phyloP scores from a whole-genome alignment of 2,888 invertebrate species.

The Ennomos quercinarius region DNA sequence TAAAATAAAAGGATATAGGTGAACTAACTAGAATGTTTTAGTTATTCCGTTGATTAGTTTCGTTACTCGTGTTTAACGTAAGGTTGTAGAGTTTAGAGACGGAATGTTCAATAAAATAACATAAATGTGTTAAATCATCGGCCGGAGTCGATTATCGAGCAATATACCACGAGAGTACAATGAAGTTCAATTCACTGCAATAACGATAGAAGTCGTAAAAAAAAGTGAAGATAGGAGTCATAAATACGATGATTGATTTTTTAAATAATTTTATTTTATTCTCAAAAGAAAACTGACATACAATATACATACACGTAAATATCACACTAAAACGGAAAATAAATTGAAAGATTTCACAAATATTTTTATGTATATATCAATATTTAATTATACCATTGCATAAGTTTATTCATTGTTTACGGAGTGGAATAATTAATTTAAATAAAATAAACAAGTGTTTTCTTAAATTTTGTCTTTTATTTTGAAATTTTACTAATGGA shows the following conservation, averaged over 20 bases:
- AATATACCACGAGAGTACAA: constrained; percentile 75
- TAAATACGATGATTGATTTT: constrained; percentile 66
- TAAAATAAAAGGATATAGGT: too few species aligned
- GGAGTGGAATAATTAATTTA: constrained; percentile 71
- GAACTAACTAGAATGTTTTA: too few species aligned
- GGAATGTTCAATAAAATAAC: neutral
- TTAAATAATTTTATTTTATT: constrained; percentile 39
- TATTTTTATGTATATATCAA: constrained; percentile 61
- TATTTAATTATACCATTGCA: constrained; percentile 66
- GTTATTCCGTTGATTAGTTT: neutral
- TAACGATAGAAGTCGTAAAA: constrained; percentile 59
- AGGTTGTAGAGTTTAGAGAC: too few species aligned
- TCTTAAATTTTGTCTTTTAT: constrained; percentile 15
- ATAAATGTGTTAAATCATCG: constrained; percentile 57
- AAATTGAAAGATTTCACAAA: constrained; percentile 1
- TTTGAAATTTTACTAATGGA: too few species aligned
- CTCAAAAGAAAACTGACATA: too few species aligned
- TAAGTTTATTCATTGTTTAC: constrained; percentile 72
- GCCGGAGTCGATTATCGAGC: constrained; percentile 65
- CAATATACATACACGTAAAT: too few species aligned
- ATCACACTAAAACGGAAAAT: too few species aligned
- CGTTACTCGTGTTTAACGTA: constrained; percentile 1
- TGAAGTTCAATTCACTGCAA: constrained; percentile 56
- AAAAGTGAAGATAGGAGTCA: constrained; percentile 46
- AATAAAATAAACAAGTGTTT: constrained; percentile 47